These are phyloP conservation scores for Acropora tenuis DNA, from an alignment of 64 coral and sea anemone genomes.

Conservation along the genomic window DNA sequence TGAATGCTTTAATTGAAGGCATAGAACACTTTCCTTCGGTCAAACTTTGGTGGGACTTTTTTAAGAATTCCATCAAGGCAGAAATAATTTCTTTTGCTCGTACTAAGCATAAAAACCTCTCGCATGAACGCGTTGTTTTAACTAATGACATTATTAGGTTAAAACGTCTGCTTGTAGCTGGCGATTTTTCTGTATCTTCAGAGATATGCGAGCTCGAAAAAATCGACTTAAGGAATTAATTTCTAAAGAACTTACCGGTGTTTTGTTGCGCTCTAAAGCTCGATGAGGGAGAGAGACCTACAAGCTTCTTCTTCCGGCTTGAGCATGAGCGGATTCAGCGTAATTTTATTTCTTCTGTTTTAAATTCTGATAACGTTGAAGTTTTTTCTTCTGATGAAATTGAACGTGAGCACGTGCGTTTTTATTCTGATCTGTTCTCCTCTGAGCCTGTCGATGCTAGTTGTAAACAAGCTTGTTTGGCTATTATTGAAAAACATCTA, in stretches of 20 bases:
- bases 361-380: not conserved
- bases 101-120: not conserved
- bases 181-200: too few relatives aligned
- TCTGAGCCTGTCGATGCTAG: not conserved
- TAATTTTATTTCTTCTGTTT: not conserved
- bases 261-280: not conserved
- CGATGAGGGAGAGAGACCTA: slow-evolving; percentile 37
- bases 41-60: slow-evolving; percentile 49
- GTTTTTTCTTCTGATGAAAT: not conserved
- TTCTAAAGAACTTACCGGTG: not conserved
- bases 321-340: not conserved
- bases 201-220: not conserved
- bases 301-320: not conserved
- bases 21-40: not conserved
- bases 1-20: not conserved
- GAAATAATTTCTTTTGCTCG: not conserved
- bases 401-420: not conserved
- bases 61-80: not conserved
- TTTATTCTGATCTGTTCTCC: too few relatives aligned
- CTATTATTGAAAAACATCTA: not conserved
- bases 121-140: not conserved
- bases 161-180: not conserved
- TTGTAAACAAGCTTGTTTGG: too few relatives aligned
- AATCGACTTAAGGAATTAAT: not conserved
- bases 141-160: not conserved